Evolutionary conservation across 2,113 vertebrate genomes (phyloP).

Genomic region (Verasper variegatus): DNA sequence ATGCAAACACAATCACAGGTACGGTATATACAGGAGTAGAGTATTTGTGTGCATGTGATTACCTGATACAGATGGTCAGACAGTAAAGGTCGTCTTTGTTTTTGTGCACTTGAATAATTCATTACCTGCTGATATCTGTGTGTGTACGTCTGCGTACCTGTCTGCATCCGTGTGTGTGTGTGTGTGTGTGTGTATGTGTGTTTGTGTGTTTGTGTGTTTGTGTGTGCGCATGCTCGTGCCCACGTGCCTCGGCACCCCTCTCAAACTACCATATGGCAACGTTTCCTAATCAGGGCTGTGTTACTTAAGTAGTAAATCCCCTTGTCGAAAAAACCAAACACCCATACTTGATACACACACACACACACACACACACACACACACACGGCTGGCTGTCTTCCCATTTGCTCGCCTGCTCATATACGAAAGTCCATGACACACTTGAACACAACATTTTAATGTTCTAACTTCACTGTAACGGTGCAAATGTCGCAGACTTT

Average conservation of each 20-base stretch:
- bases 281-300: constrained; percentile 59
- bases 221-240: neutral
- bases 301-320: constrained; percentile 72
- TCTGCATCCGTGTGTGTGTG: neutral
- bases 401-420: neutral
- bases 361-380: neutral
- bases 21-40: too few relatives aligned
- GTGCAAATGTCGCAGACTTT: too few relatives aligned
- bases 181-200: neutral
- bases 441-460: too few relatives aligned
- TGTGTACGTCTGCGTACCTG: neutral
- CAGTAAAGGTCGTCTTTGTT: neutral
- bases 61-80: neutral
- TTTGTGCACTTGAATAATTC: constrained; percentile 36
- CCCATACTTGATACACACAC: neutral
- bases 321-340: constrained; percentile 19
- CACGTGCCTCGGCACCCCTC: constrained; percentile 44
- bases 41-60: neutral
- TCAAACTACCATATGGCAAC: constrained; percentile 68
- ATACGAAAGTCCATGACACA: neutral
- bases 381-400: neutral
- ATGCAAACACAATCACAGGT: too few relatives aligned
- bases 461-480: too few relatives aligned
- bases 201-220: neutral
- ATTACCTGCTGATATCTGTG: constrained; percentile 18